Base-by-base conservation (phyloP, 1,140 invertebrate genomes). In the Micrasema longulum region DNA sequence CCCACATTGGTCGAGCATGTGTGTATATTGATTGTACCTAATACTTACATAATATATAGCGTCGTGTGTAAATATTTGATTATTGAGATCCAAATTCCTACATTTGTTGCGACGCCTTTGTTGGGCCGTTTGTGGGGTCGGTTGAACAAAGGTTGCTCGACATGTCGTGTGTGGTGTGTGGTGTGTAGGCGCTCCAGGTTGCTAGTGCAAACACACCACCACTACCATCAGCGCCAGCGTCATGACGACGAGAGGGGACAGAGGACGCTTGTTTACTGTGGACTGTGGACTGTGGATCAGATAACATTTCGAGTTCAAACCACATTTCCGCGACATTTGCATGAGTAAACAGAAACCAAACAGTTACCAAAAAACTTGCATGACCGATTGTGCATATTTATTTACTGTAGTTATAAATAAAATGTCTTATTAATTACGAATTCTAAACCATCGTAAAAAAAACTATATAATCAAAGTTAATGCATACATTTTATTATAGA, bases 271-370 rank as follows among this genome's bases (percentile, higher is more conserved):
- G 10, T 36, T 16, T 35, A n/a, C n/a, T n/a, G n/a, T n/a, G n/a
- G n/a, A n/a, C 14, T 57, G 53, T 57, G 35, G 35, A 57, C 53
- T 18, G 26, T 57, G 26, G 35, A 57, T 57, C 53, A 18, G 53
- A 31, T 38, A 57, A 57, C 53, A 18, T 23, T 57, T 35, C n/a
- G n/a, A 16, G 31, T 14, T 9, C 22, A 22, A 41, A 64, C 22
- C 47, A 41, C 47, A 71, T 47, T 48, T 47, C 26, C 22, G 76
- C 76, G 43, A 45, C 18, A 45, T 45, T 45, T 14, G n/a, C 43
- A 16, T 45, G 4, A 45, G n/a, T 14, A 14, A 14, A 45, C n/a
- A n/a, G n/a, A 14, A 14, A 9, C 18, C n/a, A 45, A 45, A n/a
- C n/a, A n/a, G n/a, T n/a, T n/a, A n/a, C n/a, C n/a, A n/a, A n/a